Conservation (phyloP, 2,797 vertebrate genomes). For the Chelidonichthys spinosus region DNA sequence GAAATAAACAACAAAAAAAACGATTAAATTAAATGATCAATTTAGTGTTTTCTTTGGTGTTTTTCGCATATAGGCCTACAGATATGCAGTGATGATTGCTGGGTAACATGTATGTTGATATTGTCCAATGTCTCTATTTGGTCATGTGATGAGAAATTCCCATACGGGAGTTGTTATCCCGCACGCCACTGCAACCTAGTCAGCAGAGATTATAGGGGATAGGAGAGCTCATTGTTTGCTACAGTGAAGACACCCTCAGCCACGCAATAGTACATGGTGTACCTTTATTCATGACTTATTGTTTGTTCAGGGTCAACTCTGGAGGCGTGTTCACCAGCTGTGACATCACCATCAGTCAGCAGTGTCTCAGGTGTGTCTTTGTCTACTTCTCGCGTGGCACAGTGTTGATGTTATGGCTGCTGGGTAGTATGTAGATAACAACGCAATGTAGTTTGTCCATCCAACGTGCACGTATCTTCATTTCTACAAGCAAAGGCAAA, state of each 20-base stretch:
- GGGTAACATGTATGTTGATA: too few relatives aligned
- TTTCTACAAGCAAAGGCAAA: background rate
- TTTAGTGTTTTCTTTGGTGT: too few relatives aligned
- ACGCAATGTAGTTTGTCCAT: background rate
- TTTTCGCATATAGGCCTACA: too few relatives aligned
- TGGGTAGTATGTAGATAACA: too few relatives aligned
- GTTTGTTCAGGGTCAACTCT: constrained; percentile 10
- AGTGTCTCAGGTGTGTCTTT: constrained; percentile 21
- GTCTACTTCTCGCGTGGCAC: background rate
- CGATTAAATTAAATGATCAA: too few relatives aligned
- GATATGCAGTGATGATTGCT: too few relatives aligned
- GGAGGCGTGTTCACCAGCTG: background rate
- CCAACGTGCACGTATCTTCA: background rate
- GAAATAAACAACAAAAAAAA: too few relatives aligned
- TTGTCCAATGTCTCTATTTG: background rate
- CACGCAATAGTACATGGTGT: background rate
- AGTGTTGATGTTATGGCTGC: background rate
- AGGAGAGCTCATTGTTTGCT: background rate
- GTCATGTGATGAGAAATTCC: too few relatives aligned
- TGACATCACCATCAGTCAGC: constrained; percentile 7
- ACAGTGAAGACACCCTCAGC: background rate
- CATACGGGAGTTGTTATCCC: too few relatives aligned
- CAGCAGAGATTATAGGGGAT: background rate
- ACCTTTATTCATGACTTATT: background rate
- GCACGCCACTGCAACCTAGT: too few relatives aligned